phyloP scores from a whole-genome alignment of 2,797 vertebrate genomes.

The Centropyge bicolor region DNA sequence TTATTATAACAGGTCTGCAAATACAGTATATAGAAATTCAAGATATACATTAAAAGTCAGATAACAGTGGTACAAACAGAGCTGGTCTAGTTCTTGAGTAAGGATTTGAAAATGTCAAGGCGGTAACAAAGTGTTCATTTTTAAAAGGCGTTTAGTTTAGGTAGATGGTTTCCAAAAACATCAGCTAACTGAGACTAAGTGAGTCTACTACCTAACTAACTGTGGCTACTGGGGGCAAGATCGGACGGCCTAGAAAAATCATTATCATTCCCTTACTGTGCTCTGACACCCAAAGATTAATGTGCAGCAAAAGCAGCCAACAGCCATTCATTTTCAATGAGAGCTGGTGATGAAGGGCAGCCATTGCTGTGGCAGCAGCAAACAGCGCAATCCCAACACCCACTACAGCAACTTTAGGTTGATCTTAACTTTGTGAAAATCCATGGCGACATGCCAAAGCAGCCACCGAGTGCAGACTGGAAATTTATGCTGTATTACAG shows the following conservation, averaged over 20 bases:
- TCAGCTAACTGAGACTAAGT: constrained; percentile 27
- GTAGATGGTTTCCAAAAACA: constrained; percentile 18
- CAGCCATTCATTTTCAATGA: constrained; percentile 59
- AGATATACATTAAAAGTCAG: too few species aligned
- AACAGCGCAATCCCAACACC: constrained; percentile 12
- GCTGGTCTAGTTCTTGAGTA: too few species aligned
- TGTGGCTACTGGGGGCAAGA: constrained; percentile 28
- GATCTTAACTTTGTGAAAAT: constrained; percentile 44
- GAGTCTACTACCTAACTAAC: constrained; percentile 34
- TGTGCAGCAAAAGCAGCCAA: constrained; percentile 58
- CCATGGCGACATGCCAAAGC: constrained; percentile 11
- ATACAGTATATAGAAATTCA: too few species aligned
- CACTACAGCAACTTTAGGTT: constrained; percentile 3
- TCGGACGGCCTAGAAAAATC: constrained; percentile 47
- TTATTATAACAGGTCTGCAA: too few species aligned
- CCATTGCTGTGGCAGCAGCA: constrained; percentile 47
- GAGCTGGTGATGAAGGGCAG: constrained; percentile 46
- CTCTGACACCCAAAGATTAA: constrained; percentile 57
- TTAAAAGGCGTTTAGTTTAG: too few species aligned
- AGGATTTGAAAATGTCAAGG: too few species aligned
- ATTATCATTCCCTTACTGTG: constrained; percentile 52
- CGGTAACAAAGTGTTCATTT: too few species aligned
- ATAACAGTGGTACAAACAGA: too few species aligned
- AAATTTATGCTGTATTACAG: neutral
- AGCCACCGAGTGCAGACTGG: constrained; percentile 1